phyloP scores from a whole-genome alignment of 2,113 vertebrate genomes.

The Leiothrix lutea region DNA sequence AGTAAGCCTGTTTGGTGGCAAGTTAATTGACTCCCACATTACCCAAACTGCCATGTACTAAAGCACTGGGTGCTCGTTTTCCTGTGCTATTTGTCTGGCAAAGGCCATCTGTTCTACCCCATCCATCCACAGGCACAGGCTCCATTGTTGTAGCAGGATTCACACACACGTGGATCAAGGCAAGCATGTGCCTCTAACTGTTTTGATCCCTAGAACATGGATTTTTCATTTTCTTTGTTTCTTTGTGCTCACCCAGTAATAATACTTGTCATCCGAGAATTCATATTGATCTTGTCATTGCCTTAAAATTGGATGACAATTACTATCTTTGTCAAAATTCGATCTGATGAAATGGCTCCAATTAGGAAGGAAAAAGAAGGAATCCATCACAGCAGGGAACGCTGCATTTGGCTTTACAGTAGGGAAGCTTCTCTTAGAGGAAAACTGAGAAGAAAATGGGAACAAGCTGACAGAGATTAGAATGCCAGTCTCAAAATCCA shows the following conservation, averaged over 20 bases:
- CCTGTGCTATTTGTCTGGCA: conserved; percentile 42
- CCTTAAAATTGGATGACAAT: conserved; percentile 65
- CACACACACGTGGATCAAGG: conserved; percentile 34
- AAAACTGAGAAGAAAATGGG: not conserved
- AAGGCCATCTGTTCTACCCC: conserved; percentile 62
- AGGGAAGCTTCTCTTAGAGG: conserved; percentile 26
- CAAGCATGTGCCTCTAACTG: conserved; percentile 19
- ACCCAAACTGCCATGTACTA: not conserved
- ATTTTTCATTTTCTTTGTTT: conserved; percentile 63
- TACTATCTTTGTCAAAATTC: conserved; percentile 68
- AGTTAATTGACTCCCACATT: conserved; percentile 61
- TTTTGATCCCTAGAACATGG: conserved; percentile 52
- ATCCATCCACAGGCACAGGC: conserved; percentile 26
- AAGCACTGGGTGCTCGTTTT: conserved; percentile 59
- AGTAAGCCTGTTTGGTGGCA: conserved; percentile 35
- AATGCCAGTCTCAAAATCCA: not conserved
- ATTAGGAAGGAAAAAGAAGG: conserved; percentile 61
- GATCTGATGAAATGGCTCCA: conserved; percentile 62
- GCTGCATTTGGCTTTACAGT: not conserved
- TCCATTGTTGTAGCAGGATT: conserved; percentile 45
- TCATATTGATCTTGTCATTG: conserved; percentile 65
- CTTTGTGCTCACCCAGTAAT: conserved; percentile 47
- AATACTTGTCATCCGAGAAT: conserved; percentile 60
- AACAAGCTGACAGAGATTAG: not conserved
- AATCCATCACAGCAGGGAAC: conserved; percentile 60